phyloP scores from a whole-genome alignment of 2,888 invertebrate species.

The Phengaris arion region DNA sequence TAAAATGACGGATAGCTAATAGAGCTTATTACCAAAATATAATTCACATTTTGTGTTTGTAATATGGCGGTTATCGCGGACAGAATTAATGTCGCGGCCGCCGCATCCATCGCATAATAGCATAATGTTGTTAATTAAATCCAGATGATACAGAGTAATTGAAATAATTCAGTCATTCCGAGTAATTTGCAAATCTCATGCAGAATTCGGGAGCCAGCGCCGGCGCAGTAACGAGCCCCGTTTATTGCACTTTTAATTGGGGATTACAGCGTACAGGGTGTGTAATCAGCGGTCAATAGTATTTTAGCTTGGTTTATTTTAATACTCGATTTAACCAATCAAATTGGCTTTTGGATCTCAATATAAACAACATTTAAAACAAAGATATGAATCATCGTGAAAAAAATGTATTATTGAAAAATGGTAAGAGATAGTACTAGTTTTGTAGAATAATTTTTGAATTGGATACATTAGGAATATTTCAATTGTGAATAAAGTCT shows the following conservation, averaged over 20 bases:
- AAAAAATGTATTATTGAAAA: no score
- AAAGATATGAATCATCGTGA: not conserved
- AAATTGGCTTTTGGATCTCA: not conserved
- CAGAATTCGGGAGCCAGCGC: not conserved
- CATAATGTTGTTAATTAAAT: not conserved
- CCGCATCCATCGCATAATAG: not conserved
- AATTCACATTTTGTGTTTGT: not conserved
- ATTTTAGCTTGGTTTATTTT: not conserved
- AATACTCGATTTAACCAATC: not conserved
- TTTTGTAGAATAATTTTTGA: no score
- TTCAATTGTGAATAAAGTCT: no score
- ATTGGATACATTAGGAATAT: no score
- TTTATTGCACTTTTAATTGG: slow-evolving; percentile 9
- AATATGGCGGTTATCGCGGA: not conserved
- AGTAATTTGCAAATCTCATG: slow-evolving; percentile 1
- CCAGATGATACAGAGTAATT: not conserved
- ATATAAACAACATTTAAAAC: no score
- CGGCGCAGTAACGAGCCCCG: not conserved
- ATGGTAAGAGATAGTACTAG: no score
- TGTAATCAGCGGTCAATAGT: not conserved
- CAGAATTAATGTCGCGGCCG: not conserved
- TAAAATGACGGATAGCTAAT: not conserved
- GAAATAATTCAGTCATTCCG: not conserved
- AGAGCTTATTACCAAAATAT: not conserved
- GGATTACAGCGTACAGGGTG: not conserved